Evolutionary conservation across 2,113 vertebrate species (phyloP).

Genomic region (Rattus norvegicus): DNA sequence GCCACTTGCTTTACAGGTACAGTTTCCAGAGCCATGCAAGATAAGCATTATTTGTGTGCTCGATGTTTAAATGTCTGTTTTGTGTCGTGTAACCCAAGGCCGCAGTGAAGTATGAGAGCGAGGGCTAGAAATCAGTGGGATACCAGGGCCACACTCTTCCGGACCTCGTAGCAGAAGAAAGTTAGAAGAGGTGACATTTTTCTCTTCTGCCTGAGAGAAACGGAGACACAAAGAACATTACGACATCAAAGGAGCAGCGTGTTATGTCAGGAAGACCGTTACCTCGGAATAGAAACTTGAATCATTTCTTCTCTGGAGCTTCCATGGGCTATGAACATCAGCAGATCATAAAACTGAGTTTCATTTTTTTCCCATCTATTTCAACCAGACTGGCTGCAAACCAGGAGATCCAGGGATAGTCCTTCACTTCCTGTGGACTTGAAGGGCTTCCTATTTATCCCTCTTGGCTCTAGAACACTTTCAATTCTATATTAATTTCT

Average conservation of each 20-base stretch:
- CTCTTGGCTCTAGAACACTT: background rate
- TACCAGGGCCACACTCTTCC: background rate
- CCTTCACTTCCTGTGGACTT: accelerated
- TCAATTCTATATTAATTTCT: background rate
- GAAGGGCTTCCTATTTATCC: accelerated
- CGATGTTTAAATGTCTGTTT: background rate
- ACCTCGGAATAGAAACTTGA: background rate
- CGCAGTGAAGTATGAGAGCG: background rate
- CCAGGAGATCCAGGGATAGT: background rate
- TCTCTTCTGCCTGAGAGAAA: background rate
- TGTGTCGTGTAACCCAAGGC: background rate
- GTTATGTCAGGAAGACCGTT: background rate
- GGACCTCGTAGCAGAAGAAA: too few species aligned
- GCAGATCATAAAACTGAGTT: background rate
- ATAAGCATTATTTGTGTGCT: background rate
- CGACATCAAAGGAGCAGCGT: background rate
- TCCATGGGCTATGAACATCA: background rate
- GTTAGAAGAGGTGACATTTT: background rate
- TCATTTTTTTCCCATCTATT: background rate
- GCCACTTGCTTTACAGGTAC: background rate
- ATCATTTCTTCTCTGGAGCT: background rate
- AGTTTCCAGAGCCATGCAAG: background rate
- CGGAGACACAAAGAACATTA: background rate
- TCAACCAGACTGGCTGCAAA: background rate
- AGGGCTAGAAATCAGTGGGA: background rate